Percentiles rank a stretch among this genome's conserved stretches.
Evolutionary conservation across 2,113 vertebrate genomes (phyloP).

Genomic region (Fulmarus glacialis): DNA sequence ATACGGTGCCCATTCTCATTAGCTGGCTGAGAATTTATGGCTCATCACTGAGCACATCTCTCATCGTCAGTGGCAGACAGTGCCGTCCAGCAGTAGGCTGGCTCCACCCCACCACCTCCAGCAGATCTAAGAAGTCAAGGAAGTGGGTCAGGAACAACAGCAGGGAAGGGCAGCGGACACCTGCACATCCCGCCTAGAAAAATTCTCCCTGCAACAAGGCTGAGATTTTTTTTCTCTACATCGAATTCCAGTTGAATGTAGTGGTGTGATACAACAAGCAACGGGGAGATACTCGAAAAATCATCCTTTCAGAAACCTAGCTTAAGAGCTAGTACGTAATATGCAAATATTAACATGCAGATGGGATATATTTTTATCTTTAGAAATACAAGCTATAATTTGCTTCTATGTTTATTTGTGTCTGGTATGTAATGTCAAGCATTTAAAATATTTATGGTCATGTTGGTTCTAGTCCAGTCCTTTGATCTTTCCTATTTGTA

Average conservation of each 20-base stretch:
- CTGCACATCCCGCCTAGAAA: background rate
- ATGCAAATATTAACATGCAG: background rate
- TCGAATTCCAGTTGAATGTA: background rate
- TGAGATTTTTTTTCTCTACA: background rate
- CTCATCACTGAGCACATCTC: background rate
- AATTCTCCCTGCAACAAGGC: background rate
- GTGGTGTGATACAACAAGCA: background rate
- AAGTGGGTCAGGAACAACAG: background rate
- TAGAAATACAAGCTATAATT: conserved; percentile 12
- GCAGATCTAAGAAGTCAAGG: background rate
- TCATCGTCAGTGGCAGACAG: background rate
- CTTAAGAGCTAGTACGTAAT: background rate
- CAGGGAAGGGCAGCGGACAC: background rate
- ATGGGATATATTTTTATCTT: background rate
- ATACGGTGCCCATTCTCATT: background rate
- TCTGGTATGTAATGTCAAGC: background rate
- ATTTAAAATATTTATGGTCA: conserved; percentile 46
- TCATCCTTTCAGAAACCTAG: background rate
- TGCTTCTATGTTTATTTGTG: conserved; percentile 20
- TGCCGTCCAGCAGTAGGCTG: background rate
- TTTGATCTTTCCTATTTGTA: conserved; percentile 26
- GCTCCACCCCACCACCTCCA: background rate
- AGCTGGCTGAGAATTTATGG: background rate
- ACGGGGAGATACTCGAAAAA: background rate
- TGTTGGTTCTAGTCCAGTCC: background rate